Evolutionary conservation across 2,797 vertebrate species (phyloP).

Genomic region (Myotis planiceps): DNA sequence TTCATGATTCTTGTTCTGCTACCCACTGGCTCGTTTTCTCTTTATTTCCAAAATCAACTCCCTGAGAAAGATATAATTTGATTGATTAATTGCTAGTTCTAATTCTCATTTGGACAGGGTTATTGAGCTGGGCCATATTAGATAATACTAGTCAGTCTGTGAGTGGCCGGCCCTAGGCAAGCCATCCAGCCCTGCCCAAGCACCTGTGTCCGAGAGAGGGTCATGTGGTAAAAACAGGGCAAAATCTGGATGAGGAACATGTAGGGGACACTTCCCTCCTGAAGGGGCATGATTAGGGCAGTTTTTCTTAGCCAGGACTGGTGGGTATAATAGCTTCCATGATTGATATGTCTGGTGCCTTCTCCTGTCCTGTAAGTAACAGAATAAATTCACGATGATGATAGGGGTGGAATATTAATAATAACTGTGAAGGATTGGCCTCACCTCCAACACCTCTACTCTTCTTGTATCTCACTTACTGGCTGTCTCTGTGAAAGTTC

Average conservation of each 20-base stretch:
- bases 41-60: slow-evolving; percentile 31
- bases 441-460: not conserved
- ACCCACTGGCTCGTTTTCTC: not conserved
- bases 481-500: not conserved
- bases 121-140: not conserved
- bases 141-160: not conserved
- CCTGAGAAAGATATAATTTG: not conserved
- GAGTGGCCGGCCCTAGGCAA: not conserved
- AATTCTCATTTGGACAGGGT: not conserved
- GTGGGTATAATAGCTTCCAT: not conserved
- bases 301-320: not conserved
- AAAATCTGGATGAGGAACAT: not conserved
- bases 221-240: not conserved
- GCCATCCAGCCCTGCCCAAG: not conserved
- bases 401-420: not conserved
- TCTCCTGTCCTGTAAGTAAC: not conserved
- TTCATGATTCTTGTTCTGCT: not conserved
- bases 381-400: not conserved
- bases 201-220: not conserved
- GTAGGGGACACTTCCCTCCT: not conserved
- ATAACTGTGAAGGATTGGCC: not conserved
- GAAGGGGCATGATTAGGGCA: no score
- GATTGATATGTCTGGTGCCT: not conserved
- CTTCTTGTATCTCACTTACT: not conserved
- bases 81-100: not conserved